phyloP scores from a whole-genome alignment of 2,797 vertebrate species.

The Enteromius afrohamiltoni region DNA sequence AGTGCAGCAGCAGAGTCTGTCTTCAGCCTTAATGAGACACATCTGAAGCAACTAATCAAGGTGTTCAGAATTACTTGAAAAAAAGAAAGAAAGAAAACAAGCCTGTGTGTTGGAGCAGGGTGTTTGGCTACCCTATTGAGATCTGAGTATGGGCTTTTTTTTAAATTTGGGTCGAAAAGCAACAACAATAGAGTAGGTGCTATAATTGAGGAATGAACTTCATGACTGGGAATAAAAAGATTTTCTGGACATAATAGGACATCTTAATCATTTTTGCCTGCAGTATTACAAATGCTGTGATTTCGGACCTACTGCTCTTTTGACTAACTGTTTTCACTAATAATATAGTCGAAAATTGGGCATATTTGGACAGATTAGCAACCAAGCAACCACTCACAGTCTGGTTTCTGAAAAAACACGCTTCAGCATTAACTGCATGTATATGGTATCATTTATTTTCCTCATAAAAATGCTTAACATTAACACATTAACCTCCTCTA shows the following conservation, averaged over 20 bases:
- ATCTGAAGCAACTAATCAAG: neutral
- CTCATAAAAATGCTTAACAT: constrained; percentile 28
- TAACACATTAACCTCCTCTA: constrained; percentile 31
- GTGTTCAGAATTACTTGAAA: neutral
- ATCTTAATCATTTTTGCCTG: neutral
- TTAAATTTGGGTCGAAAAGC: neutral
- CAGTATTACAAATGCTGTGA: neutral
- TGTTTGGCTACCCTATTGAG: neutral
- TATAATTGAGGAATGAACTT: neutral
- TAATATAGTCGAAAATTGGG: neutral
- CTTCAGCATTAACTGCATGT: neutral
- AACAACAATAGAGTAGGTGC: neutral
- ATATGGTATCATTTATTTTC: neutral
- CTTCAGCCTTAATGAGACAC: neutral
- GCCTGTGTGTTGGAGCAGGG: neutral
- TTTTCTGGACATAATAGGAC: neutral
- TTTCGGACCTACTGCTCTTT: neutral
- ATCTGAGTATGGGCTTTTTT: neutral
- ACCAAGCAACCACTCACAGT: neutral
- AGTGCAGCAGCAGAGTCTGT: neutral
- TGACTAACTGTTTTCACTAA: neutral
- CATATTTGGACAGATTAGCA: neutral
- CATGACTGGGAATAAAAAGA: neutral
- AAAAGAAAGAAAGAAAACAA: too few relatives aligned
- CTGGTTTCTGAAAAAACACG: neutral